Percentiles rank a stretch among this genome's conserved stretches.
phyloP scores from a whole-genome alignment of 2,888 invertebrate species.

The Sericinus montela region DNA sequence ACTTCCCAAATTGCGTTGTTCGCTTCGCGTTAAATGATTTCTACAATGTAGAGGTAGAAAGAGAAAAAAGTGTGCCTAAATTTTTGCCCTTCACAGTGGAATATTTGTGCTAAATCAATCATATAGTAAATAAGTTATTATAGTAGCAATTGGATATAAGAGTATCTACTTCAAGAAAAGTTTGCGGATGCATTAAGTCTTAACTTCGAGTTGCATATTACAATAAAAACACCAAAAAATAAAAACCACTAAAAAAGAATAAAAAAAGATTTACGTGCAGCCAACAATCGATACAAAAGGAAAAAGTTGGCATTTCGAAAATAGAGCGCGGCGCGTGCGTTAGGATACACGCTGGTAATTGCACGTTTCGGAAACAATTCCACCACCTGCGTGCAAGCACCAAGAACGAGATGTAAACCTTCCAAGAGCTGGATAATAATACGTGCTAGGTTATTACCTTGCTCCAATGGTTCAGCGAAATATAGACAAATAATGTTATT shows the following conservation, averaged over 20 bases:
- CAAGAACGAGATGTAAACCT: slow-evolving; percentile 8
- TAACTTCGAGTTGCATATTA: too few relatives aligned
- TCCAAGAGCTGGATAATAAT: background rate
- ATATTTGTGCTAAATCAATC: too few relatives aligned
- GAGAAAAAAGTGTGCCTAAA: too few relatives aligned
- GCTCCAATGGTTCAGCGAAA: background rate
- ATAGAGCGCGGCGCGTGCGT: slow-evolving; percentile 52
- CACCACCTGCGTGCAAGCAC: slow-evolving; percentile 40
- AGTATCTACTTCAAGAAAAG: too few relatives aligned
- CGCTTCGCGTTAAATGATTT: slow-evolving; percentile 2
- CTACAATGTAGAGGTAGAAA: background rate
- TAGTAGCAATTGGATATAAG: too few relatives aligned
- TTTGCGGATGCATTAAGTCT: too few relatives aligned
- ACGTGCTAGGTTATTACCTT: background rate
- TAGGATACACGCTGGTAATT: slow-evolving; percentile 33
- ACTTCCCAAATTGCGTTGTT: slow-evolving; percentile 7
- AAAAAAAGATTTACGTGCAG: slow-evolving; percentile 24
- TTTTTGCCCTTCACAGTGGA: too few relatives aligned
- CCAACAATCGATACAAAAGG: slow-evolving; percentile 32
- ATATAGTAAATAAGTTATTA: too few relatives aligned
- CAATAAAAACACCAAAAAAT: too few relatives aligned
- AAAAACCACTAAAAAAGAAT: background rate
- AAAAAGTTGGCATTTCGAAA: slow-evolving; percentile 33
- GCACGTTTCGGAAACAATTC: slow-evolving; percentile 36
- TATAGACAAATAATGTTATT: background rate